These are phyloP conservation scores for Hetaerina titia DNA, from an alignment of 2,888 invertebrate species.

Conservation along the genomic window DNA sequence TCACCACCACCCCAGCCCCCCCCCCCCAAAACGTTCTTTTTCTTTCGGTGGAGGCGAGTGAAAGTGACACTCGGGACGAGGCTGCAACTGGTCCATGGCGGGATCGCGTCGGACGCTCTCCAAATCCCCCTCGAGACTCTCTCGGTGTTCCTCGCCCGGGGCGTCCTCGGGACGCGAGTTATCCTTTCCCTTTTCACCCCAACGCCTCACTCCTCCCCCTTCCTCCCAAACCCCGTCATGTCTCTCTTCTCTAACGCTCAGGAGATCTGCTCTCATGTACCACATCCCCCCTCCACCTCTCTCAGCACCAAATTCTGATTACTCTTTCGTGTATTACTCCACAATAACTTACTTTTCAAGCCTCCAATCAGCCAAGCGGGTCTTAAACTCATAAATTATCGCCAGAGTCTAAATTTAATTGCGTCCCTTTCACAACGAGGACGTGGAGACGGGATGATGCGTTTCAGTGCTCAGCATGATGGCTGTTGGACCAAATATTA, in stretches of 20 bases:
- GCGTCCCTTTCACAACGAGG: too few relatives aligned
- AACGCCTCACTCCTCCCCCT: neutral
- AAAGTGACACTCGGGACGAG: neutral
- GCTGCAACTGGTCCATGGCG: neutral
- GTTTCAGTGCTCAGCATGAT: too few relatives aligned
- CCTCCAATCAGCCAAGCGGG: neutral
- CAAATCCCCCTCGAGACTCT: neutral
- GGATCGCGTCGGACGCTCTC: neutral
- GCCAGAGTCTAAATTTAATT: neutral
- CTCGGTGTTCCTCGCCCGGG: neutral
- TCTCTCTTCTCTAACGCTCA: neutral
- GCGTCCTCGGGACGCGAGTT: neutral
- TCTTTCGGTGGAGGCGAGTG: neutral
- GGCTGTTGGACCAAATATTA: too few relatives aligned
- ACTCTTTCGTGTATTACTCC: neutral
- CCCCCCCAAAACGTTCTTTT: neutral
- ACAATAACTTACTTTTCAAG: neutral
- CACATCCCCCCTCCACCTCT: neutral
- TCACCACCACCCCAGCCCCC: too few relatives aligned
- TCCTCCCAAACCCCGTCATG: neutral
- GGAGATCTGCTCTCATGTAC: neutral
- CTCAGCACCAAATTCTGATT: neutral
- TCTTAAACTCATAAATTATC: neutral
- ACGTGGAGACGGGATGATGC: too few relatives aligned
- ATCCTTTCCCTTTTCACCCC: neutral